These are phyloP conservation scores for Cryptophagus acutangulus DNA, from an alignment of 2,888 invertebrate genomes.

Conservation along the genomic window DNA sequence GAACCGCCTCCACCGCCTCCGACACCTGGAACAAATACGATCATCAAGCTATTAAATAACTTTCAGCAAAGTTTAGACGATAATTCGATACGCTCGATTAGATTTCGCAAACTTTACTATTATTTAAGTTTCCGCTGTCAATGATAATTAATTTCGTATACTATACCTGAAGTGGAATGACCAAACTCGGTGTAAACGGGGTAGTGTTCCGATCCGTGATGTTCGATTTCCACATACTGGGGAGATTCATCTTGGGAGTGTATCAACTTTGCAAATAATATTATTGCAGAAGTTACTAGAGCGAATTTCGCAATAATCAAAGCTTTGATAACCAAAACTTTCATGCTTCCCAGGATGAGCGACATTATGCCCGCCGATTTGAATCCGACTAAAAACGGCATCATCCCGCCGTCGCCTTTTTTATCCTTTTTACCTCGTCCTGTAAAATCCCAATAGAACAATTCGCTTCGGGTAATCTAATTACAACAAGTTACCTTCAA, in stretches of 20 bases:
- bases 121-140: too few relatives aligned
- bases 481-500: conserved; percentile 38
- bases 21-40: too few relatives aligned
- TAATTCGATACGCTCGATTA: too few relatives aligned
- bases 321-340: conserved; percentile 56
- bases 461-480: conserved; percentile 6
- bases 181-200: conserved; percentile 27
- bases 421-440: conserved; percentile 56
- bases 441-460: not conserved
- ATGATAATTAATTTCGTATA: not conserved
- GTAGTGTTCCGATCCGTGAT: conserved; percentile 31
- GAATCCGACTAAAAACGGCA: conserved; percentile 63
- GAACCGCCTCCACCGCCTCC: not conserved
- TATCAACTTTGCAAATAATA: conserved; percentile 40
- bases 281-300: conserved; percentile 57
- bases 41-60: too few relatives aligned
- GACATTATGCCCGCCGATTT: conserved; percentile 62
- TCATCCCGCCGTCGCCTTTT: conserved; percentile 50
- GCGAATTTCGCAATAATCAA: conserved; percentile 66
- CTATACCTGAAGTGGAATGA: conserved; percentile 7
- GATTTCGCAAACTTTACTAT: not conserved
- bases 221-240: conserved; percentile 48
- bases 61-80: too few relatives aligned
- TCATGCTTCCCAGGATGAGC: conserved; percentile 52
- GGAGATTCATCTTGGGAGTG: conserved; percentile 18